phyloP scores from a whole-genome alignment of 2,888 invertebrate species.

The Aleiodes alternator region DNA sequence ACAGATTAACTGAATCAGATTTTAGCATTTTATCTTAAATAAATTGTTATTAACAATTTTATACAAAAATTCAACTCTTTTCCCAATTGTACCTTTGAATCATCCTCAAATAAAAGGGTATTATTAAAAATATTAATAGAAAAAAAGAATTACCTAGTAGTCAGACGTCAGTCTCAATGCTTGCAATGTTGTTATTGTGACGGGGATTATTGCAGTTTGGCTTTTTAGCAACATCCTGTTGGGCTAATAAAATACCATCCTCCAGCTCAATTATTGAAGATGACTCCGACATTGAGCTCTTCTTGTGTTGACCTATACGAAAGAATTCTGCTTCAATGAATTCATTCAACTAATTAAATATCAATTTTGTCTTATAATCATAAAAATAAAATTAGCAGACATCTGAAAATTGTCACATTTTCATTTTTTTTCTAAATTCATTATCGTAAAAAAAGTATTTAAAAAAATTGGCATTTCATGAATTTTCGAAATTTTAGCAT shows the following conservation, averaged over 20 bases:
- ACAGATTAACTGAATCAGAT: too few species aligned
- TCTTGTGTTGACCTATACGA: slow-evolving; percentile 89
- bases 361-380: not conserved
- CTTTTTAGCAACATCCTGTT: slow-evolving; percentile 80
- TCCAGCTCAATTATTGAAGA: slow-evolving; percentile 95
- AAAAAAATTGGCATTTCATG: too few species aligned
- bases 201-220: slow-evolving; percentile 83
- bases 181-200: slow-evolving; percentile 88
- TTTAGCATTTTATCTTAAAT: too few species aligned
- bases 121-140: not conserved
- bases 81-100: too few species aligned
- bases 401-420: too few species aligned
- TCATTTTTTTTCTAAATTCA: too few species aligned
- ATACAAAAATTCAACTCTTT: too few species aligned
- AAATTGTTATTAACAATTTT: too few species aligned
- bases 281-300: slow-evolving; percentile 90
- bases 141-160: slow-evolving; percentile 82
- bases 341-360: slow-evolving; percentile 7
- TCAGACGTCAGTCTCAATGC: slow-evolving; percentile 97
- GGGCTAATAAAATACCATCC: slow-evolving; percentile 86
- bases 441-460: too few species aligned
- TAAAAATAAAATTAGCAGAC: too few species aligned
- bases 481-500: too few species aligned
- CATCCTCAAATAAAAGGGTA: too few species aligned
- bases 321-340: slow-evolving; percentile 40